Conservation (phyloP, 2,113 vertebrate genomes). For the Otolemur garnettii region DNA sequence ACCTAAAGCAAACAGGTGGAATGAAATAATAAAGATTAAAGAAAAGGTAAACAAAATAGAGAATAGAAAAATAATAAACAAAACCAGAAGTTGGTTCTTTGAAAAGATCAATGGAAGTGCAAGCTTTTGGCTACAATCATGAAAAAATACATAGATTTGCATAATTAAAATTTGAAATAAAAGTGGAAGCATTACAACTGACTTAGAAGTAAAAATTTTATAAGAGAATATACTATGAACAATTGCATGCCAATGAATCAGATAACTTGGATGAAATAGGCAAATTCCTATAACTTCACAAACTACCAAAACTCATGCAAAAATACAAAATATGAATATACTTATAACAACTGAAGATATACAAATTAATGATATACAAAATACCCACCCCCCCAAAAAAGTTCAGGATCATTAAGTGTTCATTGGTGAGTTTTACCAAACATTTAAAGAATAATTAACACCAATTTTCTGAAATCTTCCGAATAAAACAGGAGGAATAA, state of each 20-base stretch:
- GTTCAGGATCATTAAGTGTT: neutral
- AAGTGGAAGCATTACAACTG: neutral
- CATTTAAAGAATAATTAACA: neutral
- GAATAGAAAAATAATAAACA: neutral
- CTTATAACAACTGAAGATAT: neutral
- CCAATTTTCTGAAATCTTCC: neutral
- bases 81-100: neutral
- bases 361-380: neutral
- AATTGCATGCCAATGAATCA: neutral
- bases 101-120: neutral
- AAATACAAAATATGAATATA: neutral
- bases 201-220: neutral
- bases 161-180: neutral
- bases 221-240: neutral
- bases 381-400: neutral
- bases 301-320: neutral
- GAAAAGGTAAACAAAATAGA: neutral
- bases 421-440: neutral
- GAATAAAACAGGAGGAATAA: neutral
- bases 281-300: neutral
- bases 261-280: neutral
- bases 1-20: neutral
- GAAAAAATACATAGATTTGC: neutral
- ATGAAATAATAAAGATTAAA: neutral
- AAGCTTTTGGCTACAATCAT: neutral